Evolutionary conservation across 2,113 vertebrate genomes (phyloP), one percentile per base, ranked within the genome.

Genomic region (Paradoxurus hermaphroditus): DNA sequence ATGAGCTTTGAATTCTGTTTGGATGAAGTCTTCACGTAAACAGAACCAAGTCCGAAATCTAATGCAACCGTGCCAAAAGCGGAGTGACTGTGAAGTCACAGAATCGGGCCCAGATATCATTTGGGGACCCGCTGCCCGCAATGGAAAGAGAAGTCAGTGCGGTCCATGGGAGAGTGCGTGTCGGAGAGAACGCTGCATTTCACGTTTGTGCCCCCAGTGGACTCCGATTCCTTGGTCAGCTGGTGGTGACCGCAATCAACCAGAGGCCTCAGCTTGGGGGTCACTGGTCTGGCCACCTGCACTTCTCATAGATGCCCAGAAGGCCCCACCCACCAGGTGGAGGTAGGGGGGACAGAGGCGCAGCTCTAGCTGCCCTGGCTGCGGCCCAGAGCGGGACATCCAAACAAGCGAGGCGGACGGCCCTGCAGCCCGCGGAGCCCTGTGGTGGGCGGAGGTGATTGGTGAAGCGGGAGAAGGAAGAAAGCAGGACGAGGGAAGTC

Each of bases 21-120:
- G 67, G 93, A 51, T 93, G 67, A 51, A 39, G 72, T 93, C 84
- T 96, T 96, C 90, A 83, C 2, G 90, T 82, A 91, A 86, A 82
- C 72, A 91, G 65, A 49, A 63, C 29, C 46, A 53, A 67, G 72
- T 73, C 67, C 67, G 83, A 83, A 67, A 75, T 94, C 36, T 86
- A 65, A 86, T 59, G 36, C 14, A 8, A 39, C 68, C 53, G 2
- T 92, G 86, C 41, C 63, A 25, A 85, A 44, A 65, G 63, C 68
- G 63, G 82, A 90, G 70, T 94, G 68, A 63, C 88, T 44, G 21
- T 77, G 77, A 67, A 87, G 91, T 68, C 90, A 34, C 1, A 90
- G 90, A 65, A 53, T 70, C 51, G 39, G 87, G 68, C 39, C 62
- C 41, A 67, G 29, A 44, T 81, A 89, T 89, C 34, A 27, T 4